These are phyloP conservation scores for Thoracochromis brauschi DNA, from an alignment of 2,113 vertebrate species.

Conservation along the genomic window DNA sequence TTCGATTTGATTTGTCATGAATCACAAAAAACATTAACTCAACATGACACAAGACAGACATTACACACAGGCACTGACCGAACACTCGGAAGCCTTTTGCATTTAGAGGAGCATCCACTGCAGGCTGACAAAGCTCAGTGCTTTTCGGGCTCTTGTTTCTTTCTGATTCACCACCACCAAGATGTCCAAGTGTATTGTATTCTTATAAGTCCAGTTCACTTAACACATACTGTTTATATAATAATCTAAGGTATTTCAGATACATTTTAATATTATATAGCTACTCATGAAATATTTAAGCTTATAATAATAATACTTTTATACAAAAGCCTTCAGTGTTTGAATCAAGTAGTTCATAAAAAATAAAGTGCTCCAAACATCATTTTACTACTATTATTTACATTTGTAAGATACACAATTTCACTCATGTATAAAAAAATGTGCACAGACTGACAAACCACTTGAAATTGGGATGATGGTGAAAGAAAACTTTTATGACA, in stretches of 20 bases:
- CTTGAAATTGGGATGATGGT: background rate
- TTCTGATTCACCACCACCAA: background rate
- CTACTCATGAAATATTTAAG: background rate
- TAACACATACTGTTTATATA: background rate
- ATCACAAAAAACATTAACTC: constrained; percentile 28
- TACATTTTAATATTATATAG: background rate
- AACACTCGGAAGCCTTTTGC: background rate
- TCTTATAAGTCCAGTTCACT: background rate
- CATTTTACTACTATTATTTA: background rate
- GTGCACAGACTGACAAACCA: background rate
- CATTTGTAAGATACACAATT: background rate
- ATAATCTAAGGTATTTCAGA: background rate
- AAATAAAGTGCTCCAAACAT: background rate
- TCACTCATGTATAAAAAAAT: background rate
- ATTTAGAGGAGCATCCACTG: background rate
- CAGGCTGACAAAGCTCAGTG: background rate
- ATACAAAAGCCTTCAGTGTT: background rate
- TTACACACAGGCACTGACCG: background rate
- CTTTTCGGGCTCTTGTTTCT: background rate
- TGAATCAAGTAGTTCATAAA: background rate
- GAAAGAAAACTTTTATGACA: background rate
- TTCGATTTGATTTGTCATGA: constrained; percentile 56
- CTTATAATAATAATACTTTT: background rate
- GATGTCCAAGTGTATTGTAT: background rate
- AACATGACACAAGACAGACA: constrained; percentile 25